phyloP scores from a whole-genome alignment of 2,888 invertebrate species.

The Charanyca ferruginea region DNA sequence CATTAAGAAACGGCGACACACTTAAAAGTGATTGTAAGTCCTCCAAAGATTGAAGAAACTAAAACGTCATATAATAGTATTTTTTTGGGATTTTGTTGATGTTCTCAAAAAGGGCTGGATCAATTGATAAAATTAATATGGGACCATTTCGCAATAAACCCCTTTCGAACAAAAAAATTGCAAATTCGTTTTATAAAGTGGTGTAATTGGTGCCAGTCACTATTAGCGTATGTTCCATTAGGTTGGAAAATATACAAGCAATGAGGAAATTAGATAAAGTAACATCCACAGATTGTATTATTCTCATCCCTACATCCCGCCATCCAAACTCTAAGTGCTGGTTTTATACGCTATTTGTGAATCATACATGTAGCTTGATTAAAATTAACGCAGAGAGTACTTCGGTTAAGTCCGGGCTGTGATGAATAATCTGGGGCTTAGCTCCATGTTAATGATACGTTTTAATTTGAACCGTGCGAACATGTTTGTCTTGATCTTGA shows the following conservation, averaged over 20 bases:
- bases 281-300: neutral
- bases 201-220: neutral
- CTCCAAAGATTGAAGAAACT: too few relatives aligned
- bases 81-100: too few relatives aligned
- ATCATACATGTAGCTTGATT: conserved; percentile 59
- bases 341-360: conserved; percentile 47
- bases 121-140: too few relatives aligned
- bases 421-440: conserved; percentile 53
- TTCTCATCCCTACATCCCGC: neutral
- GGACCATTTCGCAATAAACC: too few relatives aligned
- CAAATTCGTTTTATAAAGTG: neutral
- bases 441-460: conserved; percentile 38
- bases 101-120: too few relatives aligned
- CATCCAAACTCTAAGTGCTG: conserved; percentile 17
- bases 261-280: neutral
- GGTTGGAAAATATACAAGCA: neutral
- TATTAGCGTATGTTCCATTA: neutral
- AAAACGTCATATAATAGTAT: too few relatives aligned
- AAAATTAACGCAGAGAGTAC: conserved; percentile 42
- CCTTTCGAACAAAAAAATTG: too few relatives aligned
- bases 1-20: too few relatives aligned
- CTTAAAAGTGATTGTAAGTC: too few relatives aligned
- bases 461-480: conserved; percentile 29
- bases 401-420: conserved; percentile 39
- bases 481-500: conserved; percentile 36